phyloP scores from a whole-genome alignment of 2,113 vertebrate genomes.

The Eolophus roseicapilla region DNA sequence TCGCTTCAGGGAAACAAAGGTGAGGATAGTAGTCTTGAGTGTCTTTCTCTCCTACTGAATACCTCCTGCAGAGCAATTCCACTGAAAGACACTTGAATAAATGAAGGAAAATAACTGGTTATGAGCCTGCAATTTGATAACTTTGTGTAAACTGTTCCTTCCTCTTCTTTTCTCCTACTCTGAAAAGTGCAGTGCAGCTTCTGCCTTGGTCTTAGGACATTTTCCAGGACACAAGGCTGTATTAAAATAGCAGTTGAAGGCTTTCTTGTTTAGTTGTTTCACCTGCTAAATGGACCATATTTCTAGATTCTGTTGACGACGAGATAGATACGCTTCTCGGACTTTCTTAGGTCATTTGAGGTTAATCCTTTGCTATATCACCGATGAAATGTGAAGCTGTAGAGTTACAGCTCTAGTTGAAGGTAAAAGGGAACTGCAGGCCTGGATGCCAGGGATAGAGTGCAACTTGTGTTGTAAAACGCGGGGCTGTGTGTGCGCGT shows the following conservation, averaged over 20 bases:
- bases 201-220: background rate
- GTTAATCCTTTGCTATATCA: background rate
- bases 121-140: background rate
- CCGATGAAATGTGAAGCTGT: background rate
- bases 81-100: background rate
- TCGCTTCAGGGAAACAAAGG: background rate
- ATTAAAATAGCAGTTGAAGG: background rate
- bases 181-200: background rate
- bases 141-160: background rate
- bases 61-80: background rate
- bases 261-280: background rate
- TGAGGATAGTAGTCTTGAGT: background rate
- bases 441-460: background rate
- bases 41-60: background rate
- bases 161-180: background rate
- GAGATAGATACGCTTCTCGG: fast-evolving
- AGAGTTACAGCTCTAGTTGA: background rate
- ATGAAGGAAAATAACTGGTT: background rate
- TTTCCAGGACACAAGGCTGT: background rate
- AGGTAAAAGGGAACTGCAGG: background rate
- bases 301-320: background rate
- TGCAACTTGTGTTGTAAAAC: background rate
- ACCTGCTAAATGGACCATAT: background rate
- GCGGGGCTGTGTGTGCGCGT: background rate
- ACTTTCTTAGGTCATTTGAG: background rate